Evolutionary conservation across 2,113 vertebrate genomes (phyloP).

Genomic region (Pipra filicauda): DNA sequence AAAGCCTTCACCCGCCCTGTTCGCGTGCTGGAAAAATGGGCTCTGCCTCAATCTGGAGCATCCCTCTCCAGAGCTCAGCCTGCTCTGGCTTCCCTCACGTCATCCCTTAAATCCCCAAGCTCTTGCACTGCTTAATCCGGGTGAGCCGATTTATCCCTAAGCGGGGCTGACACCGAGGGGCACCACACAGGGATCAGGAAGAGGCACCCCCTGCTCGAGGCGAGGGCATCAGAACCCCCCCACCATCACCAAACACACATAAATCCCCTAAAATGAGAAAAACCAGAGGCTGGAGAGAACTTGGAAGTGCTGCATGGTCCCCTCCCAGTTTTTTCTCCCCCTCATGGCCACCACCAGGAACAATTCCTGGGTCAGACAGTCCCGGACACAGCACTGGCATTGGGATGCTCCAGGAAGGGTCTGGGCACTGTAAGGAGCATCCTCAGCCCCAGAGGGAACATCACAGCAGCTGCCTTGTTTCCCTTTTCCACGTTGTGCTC

Average conservation of each 20-base stretch:
- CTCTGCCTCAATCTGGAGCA: background rate
- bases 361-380: background rate
- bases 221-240: background rate
- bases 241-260: background rate
- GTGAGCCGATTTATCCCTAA: background rate
- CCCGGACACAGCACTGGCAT: rapidly evolving
- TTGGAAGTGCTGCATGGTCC: background rate
- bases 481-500: background rate
- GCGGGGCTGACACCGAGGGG: background rate
- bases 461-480: rapidly evolving
- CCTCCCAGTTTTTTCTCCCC: background rate
- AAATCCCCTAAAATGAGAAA: background rate
- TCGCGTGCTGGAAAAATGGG: background rate
- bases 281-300: background rate
- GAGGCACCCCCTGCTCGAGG: background rate
- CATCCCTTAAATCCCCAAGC: slow-evolving; percentile 25
- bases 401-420: background rate
- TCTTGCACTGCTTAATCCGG: background rate
- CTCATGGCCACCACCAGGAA: background rate
- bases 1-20: background rate
- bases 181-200: rapidly evolving
- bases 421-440: background rate
- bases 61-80: background rate
- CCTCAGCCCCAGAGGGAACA: background rate
- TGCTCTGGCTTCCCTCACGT: background rate